phyloP scores from a whole-genome alignment of 2,113 vertebrate genomes.

The Propithecus coquereli region DNA sequence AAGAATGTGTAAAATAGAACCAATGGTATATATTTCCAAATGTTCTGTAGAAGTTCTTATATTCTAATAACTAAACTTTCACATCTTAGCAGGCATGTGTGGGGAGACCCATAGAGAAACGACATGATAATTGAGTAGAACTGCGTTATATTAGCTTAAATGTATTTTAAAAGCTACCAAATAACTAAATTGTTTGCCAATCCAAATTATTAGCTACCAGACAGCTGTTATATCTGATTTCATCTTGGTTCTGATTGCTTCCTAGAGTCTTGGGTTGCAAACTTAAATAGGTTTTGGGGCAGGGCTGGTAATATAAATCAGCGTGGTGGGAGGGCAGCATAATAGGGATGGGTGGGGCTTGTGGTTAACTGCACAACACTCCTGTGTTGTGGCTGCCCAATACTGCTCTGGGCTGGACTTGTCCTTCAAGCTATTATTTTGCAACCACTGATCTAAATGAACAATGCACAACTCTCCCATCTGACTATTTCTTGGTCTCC shows the following conservation, averaged over 20 bases:
- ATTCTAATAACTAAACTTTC: background rate
- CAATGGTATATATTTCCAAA: background rate
- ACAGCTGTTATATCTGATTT: background rate
- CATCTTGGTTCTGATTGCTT: background rate
- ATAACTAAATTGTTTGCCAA: background rate
- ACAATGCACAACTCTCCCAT: background rate
- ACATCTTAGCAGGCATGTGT: background rate
- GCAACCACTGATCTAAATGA: background rate
- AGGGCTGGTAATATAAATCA: background rate
- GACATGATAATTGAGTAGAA: background rate
- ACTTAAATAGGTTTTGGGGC: background rate
- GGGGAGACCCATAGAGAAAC: background rate
- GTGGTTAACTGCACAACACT: too few species aligned
- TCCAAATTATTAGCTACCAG: background rate
- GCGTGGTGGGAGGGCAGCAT: accelerated
- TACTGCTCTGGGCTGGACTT: background rate
- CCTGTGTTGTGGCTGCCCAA: too few species aligned
- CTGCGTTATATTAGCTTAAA: background rate
- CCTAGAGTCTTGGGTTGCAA: background rate
- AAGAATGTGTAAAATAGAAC: accelerated
- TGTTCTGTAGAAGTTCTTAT: background rate
- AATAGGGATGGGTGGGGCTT: background rate
- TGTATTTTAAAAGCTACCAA: background rate
- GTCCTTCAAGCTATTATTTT: background rate
- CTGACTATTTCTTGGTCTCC: accelerated